Conservation (phyloP, 2,797 vertebrate genomes). For the Ctenochaetus hawaiiensis region DNA sequence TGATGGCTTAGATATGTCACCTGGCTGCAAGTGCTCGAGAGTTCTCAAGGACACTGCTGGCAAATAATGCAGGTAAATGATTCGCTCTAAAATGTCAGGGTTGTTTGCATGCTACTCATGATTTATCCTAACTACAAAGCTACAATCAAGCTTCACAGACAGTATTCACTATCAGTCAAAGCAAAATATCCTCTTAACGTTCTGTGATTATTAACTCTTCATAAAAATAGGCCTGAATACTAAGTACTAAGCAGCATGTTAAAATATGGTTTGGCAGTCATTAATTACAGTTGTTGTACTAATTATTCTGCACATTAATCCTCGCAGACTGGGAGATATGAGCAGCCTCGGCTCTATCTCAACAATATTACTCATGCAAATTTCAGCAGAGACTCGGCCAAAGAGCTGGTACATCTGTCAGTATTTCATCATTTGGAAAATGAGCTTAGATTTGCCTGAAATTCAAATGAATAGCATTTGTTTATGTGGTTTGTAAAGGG, state of each 20-base stretch:
- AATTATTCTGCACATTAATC: conserved; percentile 7
- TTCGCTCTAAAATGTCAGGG: background rate
- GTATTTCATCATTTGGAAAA: conserved; percentile 16
- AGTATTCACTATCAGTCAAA: background rate
- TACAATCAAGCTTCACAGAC: background rate
- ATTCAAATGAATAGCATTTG: background rate
- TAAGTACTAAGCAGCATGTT: background rate
- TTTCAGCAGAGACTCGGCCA: conserved; percentile 24
- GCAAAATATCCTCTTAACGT: background rate
- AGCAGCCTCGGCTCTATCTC: conserved; percentile 5
- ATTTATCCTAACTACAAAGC: background rate
- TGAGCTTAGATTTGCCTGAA: background rate
- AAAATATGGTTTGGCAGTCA: background rate
- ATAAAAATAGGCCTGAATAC: background rate
- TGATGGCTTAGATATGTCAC: conserved; percentile 6
- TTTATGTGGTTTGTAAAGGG: too few relatives aligned
- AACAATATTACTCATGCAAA: conserved; percentile 10
- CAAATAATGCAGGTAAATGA: conserved; percentile 48
- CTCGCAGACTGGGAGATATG: background rate
- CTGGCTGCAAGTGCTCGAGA: background rate
- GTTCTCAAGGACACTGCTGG: background rate
- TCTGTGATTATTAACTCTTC: background rate
- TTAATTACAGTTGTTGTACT: background rate
- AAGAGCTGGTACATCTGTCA: conserved; percentile 24
- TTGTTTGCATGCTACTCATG: conserved; percentile 1